Conservation (phyloP, 2,888 invertebrate species). For the Julus scandinavius region DNA sequence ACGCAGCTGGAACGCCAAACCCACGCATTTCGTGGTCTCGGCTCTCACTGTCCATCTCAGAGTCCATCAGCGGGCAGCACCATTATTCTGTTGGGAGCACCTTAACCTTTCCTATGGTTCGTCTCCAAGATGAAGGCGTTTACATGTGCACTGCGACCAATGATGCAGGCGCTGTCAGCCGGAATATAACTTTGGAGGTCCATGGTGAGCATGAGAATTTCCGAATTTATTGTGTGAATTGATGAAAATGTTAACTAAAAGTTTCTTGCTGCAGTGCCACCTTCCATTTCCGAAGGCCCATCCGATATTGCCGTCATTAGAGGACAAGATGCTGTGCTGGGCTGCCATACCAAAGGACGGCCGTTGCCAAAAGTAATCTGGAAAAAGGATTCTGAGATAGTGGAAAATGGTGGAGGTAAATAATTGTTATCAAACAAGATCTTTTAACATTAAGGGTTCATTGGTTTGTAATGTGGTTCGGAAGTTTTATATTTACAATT, state of each 20-base stretch:
- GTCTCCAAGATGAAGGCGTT: slow-evolving; percentile 62
- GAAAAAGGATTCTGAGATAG: slow-evolving; percentile 56
- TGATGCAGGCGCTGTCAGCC: slow-evolving; percentile 66
- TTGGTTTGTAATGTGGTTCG: too few species aligned
- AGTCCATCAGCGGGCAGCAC: not conserved
- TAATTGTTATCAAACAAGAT: not conserved
- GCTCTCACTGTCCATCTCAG: slow-evolving; percentile 34
- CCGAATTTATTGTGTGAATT: not conserved
- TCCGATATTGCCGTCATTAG: slow-evolving; percentile 62
- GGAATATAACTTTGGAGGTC: slow-evolving; percentile 22
- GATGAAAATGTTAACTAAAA: not conserved
- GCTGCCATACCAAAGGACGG: slow-evolving; percentile 64
- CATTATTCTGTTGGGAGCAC: not conserved
- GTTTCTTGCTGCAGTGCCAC: slow-evolving; percentile 48
- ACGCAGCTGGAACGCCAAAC: slow-evolving; percentile 64
- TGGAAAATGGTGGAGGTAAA: slow-evolving; percentile 3
- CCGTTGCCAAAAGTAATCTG: slow-evolving; percentile 63
- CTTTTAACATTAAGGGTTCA: not conserved
- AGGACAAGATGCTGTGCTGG: slow-evolving; percentile 62
- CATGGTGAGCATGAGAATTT: not conserved
- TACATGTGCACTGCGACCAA: slow-evolving; percentile 67
- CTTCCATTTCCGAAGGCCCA: slow-evolving; percentile 3
- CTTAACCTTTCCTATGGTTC: slow-evolving; percentile 14
- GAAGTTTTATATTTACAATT: too few species aligned
- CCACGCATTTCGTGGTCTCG: slow-evolving; percentile 62